Base-by-base conservation (phyloP, 2,113 vertebrate genomes). In the Uria aalge region DNA sequence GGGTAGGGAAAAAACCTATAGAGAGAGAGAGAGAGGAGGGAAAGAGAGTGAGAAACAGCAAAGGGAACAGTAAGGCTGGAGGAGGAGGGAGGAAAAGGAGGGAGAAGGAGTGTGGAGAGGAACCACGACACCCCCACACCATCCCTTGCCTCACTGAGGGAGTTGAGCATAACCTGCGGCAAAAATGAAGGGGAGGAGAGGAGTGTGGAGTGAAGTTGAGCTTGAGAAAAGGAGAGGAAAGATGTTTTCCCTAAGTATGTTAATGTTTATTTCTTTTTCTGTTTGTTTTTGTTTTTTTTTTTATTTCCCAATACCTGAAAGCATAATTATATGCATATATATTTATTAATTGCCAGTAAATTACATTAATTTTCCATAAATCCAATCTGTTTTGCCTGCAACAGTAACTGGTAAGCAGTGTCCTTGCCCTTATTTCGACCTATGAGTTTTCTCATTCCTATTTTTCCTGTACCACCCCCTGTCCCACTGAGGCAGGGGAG, bases 51-150 rank as follows among this genome's bases (percentile, higher is more conserved):
- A 78, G 17, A 63, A 82, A 22, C 5, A 53, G 7, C 17, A 78
- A 77, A 82, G 13, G 7, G 32, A 82, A 9, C 17, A 47, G 3
- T 6, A 69, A 55, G 27, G 18, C 8, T 56, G 21, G 34, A 76
- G 18, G n/a, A 85, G 6, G 11, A n/a, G 24, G 7, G 40, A 55
- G 29, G 40, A 48, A 55, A 9, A 45, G 10, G 6, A 56, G 21
- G 4, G 21, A 79, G 20, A 29, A 84, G 24, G 20, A 50, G 9
- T 0, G 0, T 17, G 26, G 21, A 60, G 19, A 26, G 19, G 12
- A 34, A 36, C 21, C 9, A n/a, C 12, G 52, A 16, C 7, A 43
- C 3, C 4, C 6, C 20, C 2, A 7, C 11, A 15, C 21, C 19
- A 15, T 3, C 15, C 15, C 16, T 67, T 93, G 24, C 3, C 26